Conservation (phyloP, 2,113 vertebrate genomes). For the Rissa tridactyla region DNA sequence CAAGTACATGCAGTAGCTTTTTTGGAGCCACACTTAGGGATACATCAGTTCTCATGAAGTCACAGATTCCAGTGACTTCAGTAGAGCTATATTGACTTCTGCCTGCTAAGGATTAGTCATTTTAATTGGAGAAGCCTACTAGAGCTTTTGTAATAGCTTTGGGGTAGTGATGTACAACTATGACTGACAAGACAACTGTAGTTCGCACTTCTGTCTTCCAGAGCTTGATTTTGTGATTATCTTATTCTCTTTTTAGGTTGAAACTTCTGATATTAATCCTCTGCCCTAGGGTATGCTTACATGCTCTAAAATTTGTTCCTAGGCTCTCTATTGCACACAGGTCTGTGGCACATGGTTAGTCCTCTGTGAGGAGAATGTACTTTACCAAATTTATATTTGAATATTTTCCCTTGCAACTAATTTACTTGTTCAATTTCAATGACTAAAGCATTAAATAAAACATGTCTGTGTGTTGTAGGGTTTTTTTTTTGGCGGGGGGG, state of each 20-base stretch:
- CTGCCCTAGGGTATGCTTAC: not conserved
- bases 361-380: slow-evolving; percentile 68
- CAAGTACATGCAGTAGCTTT: not conserved
- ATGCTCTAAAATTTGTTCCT: slow-evolving; percentile 13
- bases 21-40: not conserved
- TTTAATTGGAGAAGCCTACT: not conserved
- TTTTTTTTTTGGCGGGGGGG: not conserved
- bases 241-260: slow-evolving; percentile 7
- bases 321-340: slow-evolving; percentile 26
- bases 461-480: not conserved
- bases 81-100: not conserved
- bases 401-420: slow-evolving; percentile 31
- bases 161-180: not conserved
- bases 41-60: not conserved
- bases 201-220: not conserved
- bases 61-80: not conserved
- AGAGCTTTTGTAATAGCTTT: not conserved
- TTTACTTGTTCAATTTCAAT: slow-evolving; percentile 24
- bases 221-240: not conserved
- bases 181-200: not conserved
- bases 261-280: slow-evolving; percentile 39
- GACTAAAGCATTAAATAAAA: slow-evolving; percentile 49
- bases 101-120: not conserved
- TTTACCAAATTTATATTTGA: slow-evolving; percentile 24
- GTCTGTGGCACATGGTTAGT: slow-evolving; percentile 37